A percentile compares a stretch with the other conserved stretches of the same genome.
Conservation (phyloP, 2,888 invertebrate species). For the Slavum lentiscoides region DNA sequence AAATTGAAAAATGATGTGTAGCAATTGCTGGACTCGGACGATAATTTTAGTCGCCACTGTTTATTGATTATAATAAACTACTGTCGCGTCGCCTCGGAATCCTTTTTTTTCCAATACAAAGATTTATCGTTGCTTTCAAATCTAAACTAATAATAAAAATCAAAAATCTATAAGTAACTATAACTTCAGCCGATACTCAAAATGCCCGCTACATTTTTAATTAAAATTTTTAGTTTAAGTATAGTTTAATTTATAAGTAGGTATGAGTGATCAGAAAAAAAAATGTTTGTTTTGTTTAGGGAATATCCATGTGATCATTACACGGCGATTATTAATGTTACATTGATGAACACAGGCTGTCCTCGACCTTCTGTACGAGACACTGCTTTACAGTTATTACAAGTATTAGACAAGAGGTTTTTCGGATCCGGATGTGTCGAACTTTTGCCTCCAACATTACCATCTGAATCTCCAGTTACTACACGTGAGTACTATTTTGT, state of each 20-base stretch:
- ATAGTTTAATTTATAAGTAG: not conserved
- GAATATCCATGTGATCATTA: slow-evolving; percentile 98
- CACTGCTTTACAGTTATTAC: slow-evolving; percentile 89
- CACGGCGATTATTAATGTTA: slow-evolving; percentile 95
- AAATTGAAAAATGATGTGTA: no score
- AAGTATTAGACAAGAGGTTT: slow-evolving; percentile 91
- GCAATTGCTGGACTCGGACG: no score
- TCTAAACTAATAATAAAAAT: no score
- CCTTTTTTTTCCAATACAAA: no score
- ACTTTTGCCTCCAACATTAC: slow-evolving; percentile 64
- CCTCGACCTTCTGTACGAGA: slow-evolving; percentile 90
- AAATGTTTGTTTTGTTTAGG: slow-evolving; percentile 62
- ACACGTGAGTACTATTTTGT: slow-evolving; percentile 38
- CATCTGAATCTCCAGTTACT: slow-evolving; percentile 39
- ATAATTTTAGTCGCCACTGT: no score
- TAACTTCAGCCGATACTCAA: no score
- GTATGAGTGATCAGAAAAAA: not conserved
- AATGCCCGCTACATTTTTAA: no score
- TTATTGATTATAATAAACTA: no score
- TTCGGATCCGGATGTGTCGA: slow-evolving; percentile 74
- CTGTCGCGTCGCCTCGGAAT: no score
- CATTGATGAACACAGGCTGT: slow-evolving; percentile 93
- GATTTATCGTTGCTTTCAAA: no score
- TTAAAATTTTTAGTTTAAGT: no score
- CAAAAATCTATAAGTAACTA: no score